These are phyloP conservation scores for Agelaius tricolor DNA, from an alignment of 2,113 vertebrate species.

Conservation along the genomic window DNA sequence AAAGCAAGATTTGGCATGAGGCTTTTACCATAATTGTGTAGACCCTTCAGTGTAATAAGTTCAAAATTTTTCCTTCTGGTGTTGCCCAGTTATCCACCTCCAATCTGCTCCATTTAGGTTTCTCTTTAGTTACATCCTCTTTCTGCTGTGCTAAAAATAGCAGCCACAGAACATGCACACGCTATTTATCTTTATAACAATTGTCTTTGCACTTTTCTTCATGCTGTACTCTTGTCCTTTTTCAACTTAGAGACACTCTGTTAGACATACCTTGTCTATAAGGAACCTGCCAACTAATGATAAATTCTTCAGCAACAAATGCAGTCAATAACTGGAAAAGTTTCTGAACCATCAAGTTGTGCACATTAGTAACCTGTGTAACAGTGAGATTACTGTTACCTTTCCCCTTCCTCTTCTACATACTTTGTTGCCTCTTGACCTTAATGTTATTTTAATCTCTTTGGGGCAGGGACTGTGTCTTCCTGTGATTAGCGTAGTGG, in stretches of 20 bases:
- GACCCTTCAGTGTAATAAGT: neutral
- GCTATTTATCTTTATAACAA: conserved; percentile 43
- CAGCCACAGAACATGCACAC: neutral
- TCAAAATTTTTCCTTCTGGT: neutral
- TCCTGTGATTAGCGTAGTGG: conserved; percentile 50
- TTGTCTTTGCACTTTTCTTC: conserved; percentile 10
- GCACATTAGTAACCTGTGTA: neutral
- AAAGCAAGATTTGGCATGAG: neutral
- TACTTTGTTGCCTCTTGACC: conserved; percentile 50
- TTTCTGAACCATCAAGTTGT: neutral
- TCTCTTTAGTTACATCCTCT: neutral
- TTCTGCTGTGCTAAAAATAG: conserved; percentile 28
- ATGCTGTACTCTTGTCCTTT: neutral
- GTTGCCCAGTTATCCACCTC: neutral
- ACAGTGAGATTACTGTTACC: conserved; percentile 50
- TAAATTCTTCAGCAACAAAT: conserved; percentile 11
- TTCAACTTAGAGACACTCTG: neutral
- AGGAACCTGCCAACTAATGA: conserved; percentile 8
- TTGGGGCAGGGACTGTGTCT: conserved; percentile 63
- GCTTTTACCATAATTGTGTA: neutral
- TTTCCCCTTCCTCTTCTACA: conserved; percentile 23
- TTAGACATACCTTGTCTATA: neutral
- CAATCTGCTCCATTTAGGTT: neutral
- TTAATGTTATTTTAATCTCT: conserved; percentile 66
- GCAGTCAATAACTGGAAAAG: neutral